Conservation (phyloP, 2,113 vertebrate species). For the Seriola dumerili region DNA sequence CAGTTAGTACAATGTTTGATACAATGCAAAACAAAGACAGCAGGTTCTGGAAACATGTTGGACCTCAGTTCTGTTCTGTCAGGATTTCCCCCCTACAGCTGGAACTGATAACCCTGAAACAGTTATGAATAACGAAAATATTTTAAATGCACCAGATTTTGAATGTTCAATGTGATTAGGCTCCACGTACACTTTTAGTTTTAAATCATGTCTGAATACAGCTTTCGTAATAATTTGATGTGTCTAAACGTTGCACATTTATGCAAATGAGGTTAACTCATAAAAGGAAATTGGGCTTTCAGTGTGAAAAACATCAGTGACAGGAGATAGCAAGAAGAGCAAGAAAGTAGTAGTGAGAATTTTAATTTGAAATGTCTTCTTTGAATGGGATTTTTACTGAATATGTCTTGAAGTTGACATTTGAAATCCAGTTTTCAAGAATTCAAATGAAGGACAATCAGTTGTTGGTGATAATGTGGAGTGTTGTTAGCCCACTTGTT, state of each 20-base stretch:
- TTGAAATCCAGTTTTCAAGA: neutral
- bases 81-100: neutral
- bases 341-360: neutral
- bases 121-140: no score
- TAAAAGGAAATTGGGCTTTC: neutral
- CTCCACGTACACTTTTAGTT: neutral
- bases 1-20: slow-evolving; percentile 87
- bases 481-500: neutral
- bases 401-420: neutral
- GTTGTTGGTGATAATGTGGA: neutral
- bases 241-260: neutral
- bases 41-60: neutral
- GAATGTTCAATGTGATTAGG: neutral
- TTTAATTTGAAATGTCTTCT: neutral
- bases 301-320: neutral
- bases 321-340: neutral
- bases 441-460: neutral
- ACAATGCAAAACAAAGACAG: neutral
- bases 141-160: no score
- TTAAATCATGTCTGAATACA: neutral
- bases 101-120: no score
- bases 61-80: neutral
- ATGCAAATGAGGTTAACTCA: neutral
- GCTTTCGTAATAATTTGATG: neutral
- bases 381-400: neutral